Base-by-base conservation (phyloP, 2,797 vertebrate species). In the Rhinoraja longicauda region DNA sequence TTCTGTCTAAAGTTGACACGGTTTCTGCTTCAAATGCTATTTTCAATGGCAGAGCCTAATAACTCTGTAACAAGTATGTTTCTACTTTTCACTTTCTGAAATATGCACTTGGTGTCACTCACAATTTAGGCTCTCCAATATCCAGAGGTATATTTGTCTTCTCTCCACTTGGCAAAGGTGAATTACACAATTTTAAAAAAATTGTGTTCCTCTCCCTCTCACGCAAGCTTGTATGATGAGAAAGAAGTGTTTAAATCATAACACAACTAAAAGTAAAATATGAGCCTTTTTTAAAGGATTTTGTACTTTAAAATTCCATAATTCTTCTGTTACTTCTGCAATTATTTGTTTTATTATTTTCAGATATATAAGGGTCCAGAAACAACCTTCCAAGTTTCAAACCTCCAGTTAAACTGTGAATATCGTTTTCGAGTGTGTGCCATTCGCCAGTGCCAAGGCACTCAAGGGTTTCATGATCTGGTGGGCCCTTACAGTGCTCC, bases 401-500 rank as follows among this genome's bases (percentile, higher is more conserved):
- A 96, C 94, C 96, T 99, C 93, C 98, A 98, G 95, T 96, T 97
- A 94, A 98, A 96, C 96, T 97, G 97, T 93, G 99, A 99, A 94
- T 98, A 99, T 95, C 97, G 98, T 93, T 99, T 99, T 95, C 96
- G 98, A 0, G 96, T 96, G 0, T 99, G 98, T 93, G 98, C 98
- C 95, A 96, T 99, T 95, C 96, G 98, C 92, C 98, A 98, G 97
- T 99, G 98, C 97, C 98, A 98, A 96, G 98, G 98, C 77, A 94
- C 96, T 86, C 59, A n/a, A 0, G 95, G 96, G 78, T 95, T 96
- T 39, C 98, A 98, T 9, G 99, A 99, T 95, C 97, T 99, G 79
- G 95, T 97, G 0, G 99, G 99, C 10, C 97, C 98, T 93, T 99
- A 98, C 96, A 99, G 98, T 94, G 94, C 97, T 90, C 97, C 98